phyloP scores from a whole-genome alignment of 1,140 invertebrate genomes.

The Drosophila rufa region DNA sequence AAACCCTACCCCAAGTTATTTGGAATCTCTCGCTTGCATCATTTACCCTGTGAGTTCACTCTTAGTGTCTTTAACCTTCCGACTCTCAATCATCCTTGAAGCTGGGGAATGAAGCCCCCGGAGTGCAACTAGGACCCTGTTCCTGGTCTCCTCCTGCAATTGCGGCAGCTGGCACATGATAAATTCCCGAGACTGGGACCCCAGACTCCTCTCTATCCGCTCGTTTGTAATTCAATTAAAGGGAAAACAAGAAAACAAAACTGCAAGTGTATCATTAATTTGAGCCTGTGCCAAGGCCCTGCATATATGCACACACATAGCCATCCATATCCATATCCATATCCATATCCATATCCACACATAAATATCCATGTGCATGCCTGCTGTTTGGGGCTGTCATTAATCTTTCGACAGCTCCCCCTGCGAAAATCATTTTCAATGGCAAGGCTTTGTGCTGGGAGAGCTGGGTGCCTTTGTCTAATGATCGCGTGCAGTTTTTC shows the following conservation, averaged over 20 bases:
- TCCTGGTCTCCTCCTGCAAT: conserved; percentile 13
- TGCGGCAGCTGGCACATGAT: conserved; percentile 59
- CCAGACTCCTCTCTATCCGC: conserved; percentile 4
- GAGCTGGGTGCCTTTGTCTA: conserved; percentile 62
- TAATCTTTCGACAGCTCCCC: conserved; percentile 73
- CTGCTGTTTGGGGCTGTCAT: conserved; percentile 74
- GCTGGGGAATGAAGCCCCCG: conserved; percentile 1
- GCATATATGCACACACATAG: conserved; percentile 8
- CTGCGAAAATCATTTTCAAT: conserved; percentile 75
- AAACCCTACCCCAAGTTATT: not conserved
- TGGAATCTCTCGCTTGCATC: not conserved
- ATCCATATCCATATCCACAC: conserved; percentile 26
- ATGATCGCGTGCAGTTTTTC: conserved; percentile 81
- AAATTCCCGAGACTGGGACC: conserved; percentile 25
- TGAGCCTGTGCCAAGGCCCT: conserved; percentile 57
- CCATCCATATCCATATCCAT: conserved; percentile 33
- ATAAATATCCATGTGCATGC: conserved; percentile 65
- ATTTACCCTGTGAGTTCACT: not conserved
- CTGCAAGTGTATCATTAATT: conserved; percentile 81
- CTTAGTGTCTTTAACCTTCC: conserved; percentile 12
- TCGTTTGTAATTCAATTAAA: conserved; percentile 75
- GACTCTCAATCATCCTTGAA: conserved; percentile 27
- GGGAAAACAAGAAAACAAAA: conserved; percentile 57
- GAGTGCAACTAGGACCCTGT: conserved; percentile 37
- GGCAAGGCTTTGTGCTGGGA: conserved; percentile 70